Base-by-base conservation (phyloP, 2,888 invertebrate genomes). In the Caenorhabditis doughertyi region DNA sequence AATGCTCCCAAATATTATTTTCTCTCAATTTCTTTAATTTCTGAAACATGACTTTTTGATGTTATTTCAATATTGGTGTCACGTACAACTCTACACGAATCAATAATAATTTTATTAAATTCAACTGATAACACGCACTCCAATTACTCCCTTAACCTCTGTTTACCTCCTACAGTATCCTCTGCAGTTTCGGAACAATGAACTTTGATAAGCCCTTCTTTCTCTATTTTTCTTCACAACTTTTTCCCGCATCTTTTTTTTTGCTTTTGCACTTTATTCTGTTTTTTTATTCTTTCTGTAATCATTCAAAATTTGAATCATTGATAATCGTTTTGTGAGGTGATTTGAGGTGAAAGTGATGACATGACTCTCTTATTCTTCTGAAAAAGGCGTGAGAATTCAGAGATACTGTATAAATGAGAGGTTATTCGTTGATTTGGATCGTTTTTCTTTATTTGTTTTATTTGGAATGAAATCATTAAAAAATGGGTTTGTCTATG, bases 311-410 rank as follows among this genome's bases (percentile, higher is more conserved):
- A 32, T 58, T 29, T 16, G 8, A 3, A 3, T 47, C 18, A 23
- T 11, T 39, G 39, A 58, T 64, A 29, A 44, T 27, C n/a, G 27
- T 44, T 29, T 47, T 65, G 35, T 65, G 51, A 65, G 65, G 65
- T 51, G 65, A 65, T 65, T 65, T 65, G 32, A 32, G 13, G 65
- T 16, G 51, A 65, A 65, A 65, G 51, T 65, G 65, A 51, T 51
- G 65, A 65, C 47, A 62, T 27, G 62, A 8, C n/a, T 32, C 39
- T 18, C 44, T 65, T 23, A 18, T 47, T 18, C 18, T 3, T 3
- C 2, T 2, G n/a, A 51, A 39, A 65, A 35, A 35, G 65, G 65
- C 65, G 65, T 42, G 44, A 23, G 18, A 60, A 47, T 3, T 5
- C n/a, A n/a, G 18, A 18, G 23, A 51, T 65, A 65, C 65, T 21